Evolutionary conservation across 53 echinoderm and acorn worm genomes (phyloP).

Genomic region (Antedon mediterranea): DNA sequence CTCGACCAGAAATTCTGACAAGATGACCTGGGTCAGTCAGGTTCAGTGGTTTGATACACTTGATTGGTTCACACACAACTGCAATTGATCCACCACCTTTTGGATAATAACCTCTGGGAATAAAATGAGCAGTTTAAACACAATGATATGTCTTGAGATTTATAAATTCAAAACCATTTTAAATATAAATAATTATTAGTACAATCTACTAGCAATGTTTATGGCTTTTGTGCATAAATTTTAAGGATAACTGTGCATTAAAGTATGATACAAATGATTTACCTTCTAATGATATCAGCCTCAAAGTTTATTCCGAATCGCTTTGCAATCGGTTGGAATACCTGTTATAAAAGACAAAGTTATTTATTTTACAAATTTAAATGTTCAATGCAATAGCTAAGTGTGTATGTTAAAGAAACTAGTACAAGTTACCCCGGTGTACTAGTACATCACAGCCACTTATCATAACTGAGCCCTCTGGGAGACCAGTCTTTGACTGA

Average conservation of each 20-base stretch:
- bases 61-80: slow-evolving; percentile 34
- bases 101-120: slow-evolving; percentile 72
- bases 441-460: too few species aligned
- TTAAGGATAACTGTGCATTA: neutral
- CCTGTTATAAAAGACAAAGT: slow-evolving; percentile 20
- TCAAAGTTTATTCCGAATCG: slow-evolving; percentile 59
- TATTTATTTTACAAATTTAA: too few species aligned
- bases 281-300: slow-evolving; percentile 68
- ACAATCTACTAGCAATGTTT: neutral
- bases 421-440: too few species aligned
- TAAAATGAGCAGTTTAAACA: neutral
- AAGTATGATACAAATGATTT: neutral
- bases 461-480: too few species aligned
- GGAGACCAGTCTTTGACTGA: too few species aligned
- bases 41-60: slow-evolving; percentile 32
- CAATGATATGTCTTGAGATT: too few species aligned
- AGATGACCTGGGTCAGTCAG: slow-evolving; percentile 54
- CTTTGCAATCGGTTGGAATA: slow-evolving; percentile 59
- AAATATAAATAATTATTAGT: neutral
- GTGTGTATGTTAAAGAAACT: too few species aligned
- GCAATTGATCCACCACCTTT: slow-evolving; percentile 89
- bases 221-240: neutral
- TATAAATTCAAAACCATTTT: too few species aligned
- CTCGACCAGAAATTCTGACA: slow-evolving; percentile 45
- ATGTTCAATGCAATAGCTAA: too few species aligned